Base-by-base conservation (phyloP, 2,797 vertebrate genomes). In the Parotocinclus haroldoi region DNA sequence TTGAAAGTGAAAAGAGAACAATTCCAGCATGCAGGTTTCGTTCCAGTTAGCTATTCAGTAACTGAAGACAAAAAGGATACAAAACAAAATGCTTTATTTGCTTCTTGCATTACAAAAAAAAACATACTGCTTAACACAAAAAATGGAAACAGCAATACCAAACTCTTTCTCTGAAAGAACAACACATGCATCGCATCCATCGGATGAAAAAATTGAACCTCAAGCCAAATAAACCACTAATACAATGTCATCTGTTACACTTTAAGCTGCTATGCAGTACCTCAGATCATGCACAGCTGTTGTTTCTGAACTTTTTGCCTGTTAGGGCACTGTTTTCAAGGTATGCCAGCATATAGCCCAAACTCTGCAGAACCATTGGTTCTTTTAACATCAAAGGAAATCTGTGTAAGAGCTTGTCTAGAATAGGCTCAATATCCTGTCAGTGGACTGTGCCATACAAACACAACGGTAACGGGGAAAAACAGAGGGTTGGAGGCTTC, bases 341-440 rank as follows among this genome's bases (percentile, higher is more conserved):
- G 40, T 58, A 57, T 52, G 44, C 58, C 49, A 17, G 12, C 77
- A 81, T 76, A 76, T 77, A 78, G 77, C 70, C 57, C 18, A 66
- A 74, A 5, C 68, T 75, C 80, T 78, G 78, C 78, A 66, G 16
- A 64, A 76, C 63, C 72, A 70, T 63, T 73, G 58, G 58, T 72
- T 52, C 66, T 56, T 82, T 84, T 77, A 83, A 85, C 83, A 85
- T 87, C 81, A 88, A 86, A 89, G 85, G 81, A 78, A 81, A 78
- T 85, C 84, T 83, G 80, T 81, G 71, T 83, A 87, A 88, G 87
- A 83, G 86, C 87, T 88, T 84, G 82, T 58, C 64, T 62, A 71
- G 66, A 66, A 78, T 9, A 56, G 68, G 65, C 71, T 75, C 40
- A 18, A 57, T 71, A 65, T 72, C 62, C 69, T 77, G 56, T 61